Evolutionary conservation across 2,113 vertebrate species (phyloP).

Genomic region (Spermophilus dauricus): DNA sequence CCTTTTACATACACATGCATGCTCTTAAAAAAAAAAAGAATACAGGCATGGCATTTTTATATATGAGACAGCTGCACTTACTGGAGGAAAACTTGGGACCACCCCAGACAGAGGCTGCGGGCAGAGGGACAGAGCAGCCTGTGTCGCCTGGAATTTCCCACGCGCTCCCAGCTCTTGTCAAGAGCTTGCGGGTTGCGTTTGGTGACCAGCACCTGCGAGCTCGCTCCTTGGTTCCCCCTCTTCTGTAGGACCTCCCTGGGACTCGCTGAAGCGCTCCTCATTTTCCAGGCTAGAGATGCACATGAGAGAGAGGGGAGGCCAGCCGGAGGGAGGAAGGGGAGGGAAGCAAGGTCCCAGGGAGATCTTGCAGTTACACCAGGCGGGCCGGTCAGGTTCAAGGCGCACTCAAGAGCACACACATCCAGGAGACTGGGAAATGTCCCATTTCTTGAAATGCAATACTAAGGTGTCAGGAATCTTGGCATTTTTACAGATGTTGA

Average conservation of each 20-base stretch:
- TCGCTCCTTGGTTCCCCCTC: neutral
- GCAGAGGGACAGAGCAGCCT: neutral
- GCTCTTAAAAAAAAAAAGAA: too few species aligned
- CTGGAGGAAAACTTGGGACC: neutral
- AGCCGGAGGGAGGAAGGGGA: neutral
- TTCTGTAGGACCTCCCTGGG: neutral
- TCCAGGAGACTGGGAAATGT: neutral
- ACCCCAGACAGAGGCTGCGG: neutral
- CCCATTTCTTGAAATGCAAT: slow-evolving; percentile 49
- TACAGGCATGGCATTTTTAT: neutral
- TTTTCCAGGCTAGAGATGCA: neutral
- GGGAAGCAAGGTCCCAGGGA: neutral
- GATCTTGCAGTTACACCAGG: neutral
- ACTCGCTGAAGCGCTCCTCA: neutral
- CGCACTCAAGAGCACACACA: neutral
- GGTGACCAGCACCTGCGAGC: neutral
- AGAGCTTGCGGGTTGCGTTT: neutral
- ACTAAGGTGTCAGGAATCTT: slow-evolving; percentile 47
- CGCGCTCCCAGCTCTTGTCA: neutral
- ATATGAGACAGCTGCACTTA: neutral
- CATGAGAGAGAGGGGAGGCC: neutral
- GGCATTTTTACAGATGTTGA: slow-evolving; percentile 64
- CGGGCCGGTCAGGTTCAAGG: neutral
- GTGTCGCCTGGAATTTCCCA: neutral
- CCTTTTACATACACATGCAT: too few species aligned